These are phyloP conservation scores for Crepidodera aurea DNA, from an alignment of 2,888 invertebrate genomes.

Conservation along the genomic window DNA sequence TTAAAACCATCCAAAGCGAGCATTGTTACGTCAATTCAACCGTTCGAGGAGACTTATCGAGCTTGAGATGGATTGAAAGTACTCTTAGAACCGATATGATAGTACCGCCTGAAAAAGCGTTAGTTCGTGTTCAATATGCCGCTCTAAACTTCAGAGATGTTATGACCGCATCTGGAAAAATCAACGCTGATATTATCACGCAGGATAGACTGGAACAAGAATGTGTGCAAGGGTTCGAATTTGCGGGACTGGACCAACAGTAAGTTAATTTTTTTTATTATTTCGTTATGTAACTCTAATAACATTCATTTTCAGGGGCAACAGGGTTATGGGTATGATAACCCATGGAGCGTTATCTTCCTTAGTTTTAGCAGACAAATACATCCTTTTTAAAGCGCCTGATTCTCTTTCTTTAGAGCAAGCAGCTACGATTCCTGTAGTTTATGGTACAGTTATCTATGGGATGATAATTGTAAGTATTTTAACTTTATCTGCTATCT, in stretches of 20 bases:
- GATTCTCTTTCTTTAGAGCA: constrained; percentile 66
- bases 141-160: constrained; percentile 94
- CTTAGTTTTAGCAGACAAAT: constrained; percentile 61
- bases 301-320: constrained; percentile 44
- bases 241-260: constrained; percentile 64
- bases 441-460: constrained; percentile 63
- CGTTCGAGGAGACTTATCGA: constrained; percentile 85
- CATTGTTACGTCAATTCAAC: constrained; percentile 82
- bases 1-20: constrained; percentile 62
- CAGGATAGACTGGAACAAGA: constrained; percentile 70
- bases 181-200: constrained; percentile 83
- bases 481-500: too few species aligned
- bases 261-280: constrained; percentile 20
- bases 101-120: constrained; percentile 40
- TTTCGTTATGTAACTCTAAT: neutral
- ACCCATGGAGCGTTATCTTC: constrained; percentile 66
- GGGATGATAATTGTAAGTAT: constrained; percentile 48
- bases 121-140: constrained; percentile 67
- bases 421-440: constrained; percentile 69
- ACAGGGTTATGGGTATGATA: constrained; percentile 62
- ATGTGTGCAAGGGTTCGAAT: constrained; percentile 74
- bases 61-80: constrained; percentile 85
- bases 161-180: constrained; percentile 92
- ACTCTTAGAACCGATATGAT: constrained; percentile 52
- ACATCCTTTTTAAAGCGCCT: constrained; percentile 64